Conservation (phyloP, 2,797 vertebrate genomes). For the Gallinago stenura region DNA sequence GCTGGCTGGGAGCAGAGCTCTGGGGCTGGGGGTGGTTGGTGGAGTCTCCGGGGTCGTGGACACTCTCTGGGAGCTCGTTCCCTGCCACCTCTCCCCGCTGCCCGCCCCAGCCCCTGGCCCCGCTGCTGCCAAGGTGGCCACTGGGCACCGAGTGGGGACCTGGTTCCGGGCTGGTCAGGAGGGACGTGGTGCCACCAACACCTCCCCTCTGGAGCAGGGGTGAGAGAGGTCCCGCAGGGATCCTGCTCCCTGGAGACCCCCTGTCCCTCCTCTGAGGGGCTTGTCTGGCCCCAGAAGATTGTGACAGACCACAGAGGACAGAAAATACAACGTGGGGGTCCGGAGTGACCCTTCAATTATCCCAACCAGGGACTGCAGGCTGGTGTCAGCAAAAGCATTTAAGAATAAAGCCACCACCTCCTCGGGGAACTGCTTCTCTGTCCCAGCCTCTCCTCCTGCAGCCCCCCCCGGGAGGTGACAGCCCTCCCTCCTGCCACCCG, state of each 20-base stretch:
- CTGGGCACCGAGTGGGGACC: accelerated
- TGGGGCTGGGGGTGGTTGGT: not conserved
- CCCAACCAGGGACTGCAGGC: not conserved
- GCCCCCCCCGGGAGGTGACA: not conserved
- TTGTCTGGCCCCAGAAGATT: not conserved
- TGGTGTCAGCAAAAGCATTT: not conserved
- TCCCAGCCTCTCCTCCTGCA: not conserved
- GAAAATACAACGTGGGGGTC: not conserved
- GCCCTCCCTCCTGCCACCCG: not conserved
- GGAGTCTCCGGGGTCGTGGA: accelerated
- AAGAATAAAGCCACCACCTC: not conserved
- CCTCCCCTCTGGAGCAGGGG: not conserved
- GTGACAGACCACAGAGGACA: not conserved
- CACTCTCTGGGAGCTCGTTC: accelerated
- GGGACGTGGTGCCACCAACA: not conserved
- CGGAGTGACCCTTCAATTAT: not conserved
- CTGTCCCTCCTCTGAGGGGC: not conserved
- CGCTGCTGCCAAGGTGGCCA: accelerated
- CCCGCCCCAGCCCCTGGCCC: accelerated
- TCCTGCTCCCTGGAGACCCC: not conserved
- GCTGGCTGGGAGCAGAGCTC: not conserved
- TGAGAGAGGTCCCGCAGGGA: accelerated
- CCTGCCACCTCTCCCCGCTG: accelerated
- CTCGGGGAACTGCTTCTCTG: not conserved
- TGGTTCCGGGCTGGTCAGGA: accelerated